Conservation (phyloP, 2,113 vertebrate species). For the Dolichotis patagonum region DNA sequence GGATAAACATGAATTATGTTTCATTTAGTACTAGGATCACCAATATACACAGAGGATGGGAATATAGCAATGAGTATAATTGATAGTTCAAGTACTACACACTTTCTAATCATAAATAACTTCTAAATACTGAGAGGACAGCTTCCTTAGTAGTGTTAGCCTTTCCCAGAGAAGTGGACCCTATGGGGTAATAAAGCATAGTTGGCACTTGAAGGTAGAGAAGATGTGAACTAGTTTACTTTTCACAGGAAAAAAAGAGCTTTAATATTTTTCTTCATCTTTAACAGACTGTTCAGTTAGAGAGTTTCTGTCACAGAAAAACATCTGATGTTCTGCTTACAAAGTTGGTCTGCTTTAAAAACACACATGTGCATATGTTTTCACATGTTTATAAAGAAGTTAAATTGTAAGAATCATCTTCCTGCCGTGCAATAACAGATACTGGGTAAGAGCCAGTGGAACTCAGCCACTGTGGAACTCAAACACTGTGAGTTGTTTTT, state of each 20-base stretch:
- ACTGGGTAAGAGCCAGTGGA: neutral
- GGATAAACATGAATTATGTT: neutral
- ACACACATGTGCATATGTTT: neutral
- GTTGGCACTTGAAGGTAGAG: conserved; percentile 44
- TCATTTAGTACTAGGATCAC: conserved; percentile 14
- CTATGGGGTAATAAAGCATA: conserved; percentile 56
- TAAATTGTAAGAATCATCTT: neutral
- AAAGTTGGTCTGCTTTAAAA: conserved; percentile 15
- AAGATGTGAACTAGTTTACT: conserved; percentile 43
- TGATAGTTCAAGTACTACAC: neutral
- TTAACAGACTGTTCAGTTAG: neutral
- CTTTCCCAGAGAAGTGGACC: conserved; percentile 51
- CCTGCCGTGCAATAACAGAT: neutral
- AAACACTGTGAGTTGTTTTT: neutral
- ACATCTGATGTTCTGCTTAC: neutral
- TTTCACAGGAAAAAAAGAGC: conserved; percentile 42
- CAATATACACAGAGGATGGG: neutral
- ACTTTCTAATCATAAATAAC: conserved; percentile 21
- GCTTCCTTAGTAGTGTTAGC: conserved; percentile 25
- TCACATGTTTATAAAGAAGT: neutral
- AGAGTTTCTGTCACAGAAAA: conserved; percentile 9
- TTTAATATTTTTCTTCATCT: conserved; percentile 54
- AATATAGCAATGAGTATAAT: neutral
- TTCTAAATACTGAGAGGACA: conserved; percentile 1
- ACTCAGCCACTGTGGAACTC: neutral